These are phyloP conservation scores for Toxotes jaculatrix DNA, from an alignment of 2,113 vertebrate species.

Conservation along the genomic window DNA sequence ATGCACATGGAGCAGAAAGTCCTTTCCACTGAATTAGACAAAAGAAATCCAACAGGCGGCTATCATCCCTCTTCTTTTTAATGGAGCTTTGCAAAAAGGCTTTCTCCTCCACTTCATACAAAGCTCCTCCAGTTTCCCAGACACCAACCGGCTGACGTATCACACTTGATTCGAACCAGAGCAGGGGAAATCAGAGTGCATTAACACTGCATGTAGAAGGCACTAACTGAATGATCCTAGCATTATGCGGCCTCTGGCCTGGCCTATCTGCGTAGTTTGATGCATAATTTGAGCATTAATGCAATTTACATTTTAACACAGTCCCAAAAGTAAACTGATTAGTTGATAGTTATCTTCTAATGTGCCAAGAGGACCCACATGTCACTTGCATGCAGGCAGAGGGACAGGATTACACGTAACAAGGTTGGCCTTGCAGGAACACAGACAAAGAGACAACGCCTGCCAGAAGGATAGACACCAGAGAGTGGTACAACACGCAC, in stretches of 20 bases:
- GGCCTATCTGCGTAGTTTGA: conserved; percentile 80
- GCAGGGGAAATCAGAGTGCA: conserved; percentile 80
- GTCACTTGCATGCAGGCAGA: conserved; percentile 77
- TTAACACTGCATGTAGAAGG: conserved; percentile 84
- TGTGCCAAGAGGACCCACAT: conserved; percentile 79
- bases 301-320: conserved; percentile 87
- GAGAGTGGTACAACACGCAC: conserved; percentile 3
- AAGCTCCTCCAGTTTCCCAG: conserved; percentile 75
- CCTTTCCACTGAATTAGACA: conserved; percentile 77
- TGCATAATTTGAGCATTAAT: conserved; percentile 87
- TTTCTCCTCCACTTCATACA: conserved; percentile 69
- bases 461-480: conserved; percentile 72
- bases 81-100: conserved; percentile 75
- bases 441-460: conserved; percentile 70
- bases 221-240: conserved; percentile 83
- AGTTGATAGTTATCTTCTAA: conserved; percentile 87
- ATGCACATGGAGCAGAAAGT: conserved; percentile 68
- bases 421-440: conserved; percentile 75
- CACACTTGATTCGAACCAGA: conserved; percentile 82
- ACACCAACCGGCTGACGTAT: conserved; percentile 74
- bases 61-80: conserved; percentile 77
- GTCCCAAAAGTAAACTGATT: conserved; percentile 86
- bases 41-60: conserved; percentile 74
- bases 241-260: conserved; percentile 82
- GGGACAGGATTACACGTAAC: conserved; percentile 77